A percentile compares a stretch with the other conserved stretches of the same genome.
Evolutionary conservation across 1,140 invertebrate species (phyloP).

Genomic region (Drosophila trapezifrons): DNA sequence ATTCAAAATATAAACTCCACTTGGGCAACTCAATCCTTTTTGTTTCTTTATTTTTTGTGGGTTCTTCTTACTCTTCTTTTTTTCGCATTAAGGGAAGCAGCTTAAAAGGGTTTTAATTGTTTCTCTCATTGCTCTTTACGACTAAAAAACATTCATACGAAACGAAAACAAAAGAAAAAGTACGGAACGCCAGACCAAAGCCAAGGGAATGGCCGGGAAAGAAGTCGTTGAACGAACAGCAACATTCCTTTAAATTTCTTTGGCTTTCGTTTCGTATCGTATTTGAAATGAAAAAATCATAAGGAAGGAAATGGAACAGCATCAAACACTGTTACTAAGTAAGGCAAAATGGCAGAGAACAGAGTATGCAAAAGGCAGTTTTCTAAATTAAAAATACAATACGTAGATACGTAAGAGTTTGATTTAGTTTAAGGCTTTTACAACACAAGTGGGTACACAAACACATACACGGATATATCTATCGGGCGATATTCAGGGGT

Average conservation of each 20-base stretch:
- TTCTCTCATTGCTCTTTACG: constrained; percentile 34
- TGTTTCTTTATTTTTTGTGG: constrained; percentile 15
- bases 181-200: constrained; percentile 44
- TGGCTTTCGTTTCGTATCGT: constrained; percentile 33
- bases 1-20: constrained; percentile 44
- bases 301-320: constrained; percentile 33
- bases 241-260: constrained; percentile 56
- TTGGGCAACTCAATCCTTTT: constrained; percentile 32
- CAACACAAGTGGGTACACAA: constrained; percentile 48
- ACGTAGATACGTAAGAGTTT: constrained; percentile 52
- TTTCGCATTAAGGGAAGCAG: constrained; percentile 51
- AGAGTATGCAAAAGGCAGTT: constrained; percentile 50
- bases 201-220: constrained; percentile 26
- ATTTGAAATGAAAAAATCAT: constrained; percentile 52
- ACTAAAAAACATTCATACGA: constrained; percentile 51
- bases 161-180: constrained; percentile 35
- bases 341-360: constrained; percentile 21
- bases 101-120: constrained; percentile 54
- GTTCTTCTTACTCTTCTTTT: constrained; percentile 9
- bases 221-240: constrained; percentile 67
- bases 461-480: constrained; percentile 48
- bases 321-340: constrained; percentile 34
- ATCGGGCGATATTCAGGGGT: constrained; percentile 28
- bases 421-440: constrained; percentile 63
- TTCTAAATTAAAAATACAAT: constrained; percentile 64